These are phyloP conservation scores for Polyergus mexicanus DNA, from an alignment of 1,140 invertebrate genomes.

Conservation along the genomic window DNA sequence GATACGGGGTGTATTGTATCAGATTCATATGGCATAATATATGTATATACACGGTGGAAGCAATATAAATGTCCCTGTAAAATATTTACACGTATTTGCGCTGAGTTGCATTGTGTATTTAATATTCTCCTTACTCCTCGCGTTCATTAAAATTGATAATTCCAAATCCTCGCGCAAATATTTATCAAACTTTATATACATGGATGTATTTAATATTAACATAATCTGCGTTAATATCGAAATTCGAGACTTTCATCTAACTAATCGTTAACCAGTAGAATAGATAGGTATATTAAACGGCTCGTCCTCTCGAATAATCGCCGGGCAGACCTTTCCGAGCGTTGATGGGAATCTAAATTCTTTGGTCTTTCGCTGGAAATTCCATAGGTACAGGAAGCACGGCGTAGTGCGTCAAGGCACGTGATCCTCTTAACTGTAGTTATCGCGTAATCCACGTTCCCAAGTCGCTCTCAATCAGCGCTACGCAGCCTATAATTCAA, in stretches of 20 bases:
- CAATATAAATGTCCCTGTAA: conserved; percentile 51
- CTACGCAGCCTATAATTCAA: conserved; percentile 80
- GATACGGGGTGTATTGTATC: conserved; percentile 38
- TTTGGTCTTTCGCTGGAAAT: conserved; percentile 22
- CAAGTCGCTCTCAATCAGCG: conserved; percentile 79
- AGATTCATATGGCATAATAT: background rate
- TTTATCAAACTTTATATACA: conserved; percentile 49
- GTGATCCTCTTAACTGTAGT: conserved; percentile 76
- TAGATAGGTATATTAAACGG: conserved; percentile 1
- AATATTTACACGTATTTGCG: conserved; percentile 62
- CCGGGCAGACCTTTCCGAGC: background rate
- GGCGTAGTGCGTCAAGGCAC: conserved; percentile 53
- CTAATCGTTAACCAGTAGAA: conserved; percentile 10
- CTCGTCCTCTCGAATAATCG: background rate
- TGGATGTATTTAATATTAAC: conserved; percentile 55
- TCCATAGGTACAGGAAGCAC: conserved; percentile 4
- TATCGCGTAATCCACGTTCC: conserved; percentile 77
- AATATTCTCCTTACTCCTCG: conserved; percentile 51
- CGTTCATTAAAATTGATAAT: conserved; percentile 68
- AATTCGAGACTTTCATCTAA: conserved; percentile 32
- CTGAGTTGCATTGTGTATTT: conserved; percentile 52
- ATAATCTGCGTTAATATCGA: conserved; percentile 44
- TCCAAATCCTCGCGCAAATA: conserved; percentile 58
- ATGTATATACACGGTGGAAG: background rate
- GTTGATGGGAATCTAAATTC: conserved; percentile 40